These are phyloP conservation scores for Melinaea marsaeus DNA, from an alignment of 2,888 invertebrate genomes.

Conservation along the genomic window DNA sequence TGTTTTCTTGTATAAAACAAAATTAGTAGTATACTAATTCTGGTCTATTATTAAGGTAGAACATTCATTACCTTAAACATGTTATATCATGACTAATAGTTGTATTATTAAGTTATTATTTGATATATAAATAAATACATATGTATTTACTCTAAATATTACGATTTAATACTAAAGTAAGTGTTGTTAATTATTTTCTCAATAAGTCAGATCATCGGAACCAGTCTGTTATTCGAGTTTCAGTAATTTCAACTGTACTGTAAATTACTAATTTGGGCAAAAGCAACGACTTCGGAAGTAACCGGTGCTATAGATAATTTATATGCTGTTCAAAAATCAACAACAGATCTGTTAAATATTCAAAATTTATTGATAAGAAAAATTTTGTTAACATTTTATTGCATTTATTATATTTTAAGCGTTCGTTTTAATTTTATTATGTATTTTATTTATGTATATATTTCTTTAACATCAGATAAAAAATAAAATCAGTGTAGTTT, in stretches of 20 bases:
- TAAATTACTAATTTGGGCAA: conserved; percentile 60
- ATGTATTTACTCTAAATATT: too few relatives aligned
- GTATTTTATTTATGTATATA: background rate
- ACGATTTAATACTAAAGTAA: too few relatives aligned
- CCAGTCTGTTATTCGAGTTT: conserved; percentile 39
- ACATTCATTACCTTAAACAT: too few relatives aligned
- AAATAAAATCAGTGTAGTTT: too few relatives aligned
- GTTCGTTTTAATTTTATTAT: background rate
- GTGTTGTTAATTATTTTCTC: conserved; percentile 5
- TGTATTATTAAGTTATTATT: too few relatives aligned
- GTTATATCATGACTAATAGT: too few relatives aligned
- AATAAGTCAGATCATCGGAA: conserved; percentile 25
- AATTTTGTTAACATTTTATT: conserved; percentile 16
- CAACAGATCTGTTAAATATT: conserved; percentile 32
- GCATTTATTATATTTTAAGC: conserved; percentile 10
- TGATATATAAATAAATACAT: too few relatives aligned
- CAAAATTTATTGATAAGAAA: conserved; percentile 16
- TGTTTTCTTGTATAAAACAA: background rate
- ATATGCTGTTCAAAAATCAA: conserved; percentile 55
- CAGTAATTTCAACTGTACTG: conserved; percentile 50
- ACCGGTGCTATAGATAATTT: conserved; percentile 56
- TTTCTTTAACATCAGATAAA: background rate
- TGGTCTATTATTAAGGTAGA: too few relatives aligned
- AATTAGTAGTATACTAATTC: too few relatives aligned
- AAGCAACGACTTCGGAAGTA: conserved; percentile 54